phyloP scores from a whole-genome alignment of 2,113 vertebrate genomes.

The Henicopernis longicauda region DNA sequence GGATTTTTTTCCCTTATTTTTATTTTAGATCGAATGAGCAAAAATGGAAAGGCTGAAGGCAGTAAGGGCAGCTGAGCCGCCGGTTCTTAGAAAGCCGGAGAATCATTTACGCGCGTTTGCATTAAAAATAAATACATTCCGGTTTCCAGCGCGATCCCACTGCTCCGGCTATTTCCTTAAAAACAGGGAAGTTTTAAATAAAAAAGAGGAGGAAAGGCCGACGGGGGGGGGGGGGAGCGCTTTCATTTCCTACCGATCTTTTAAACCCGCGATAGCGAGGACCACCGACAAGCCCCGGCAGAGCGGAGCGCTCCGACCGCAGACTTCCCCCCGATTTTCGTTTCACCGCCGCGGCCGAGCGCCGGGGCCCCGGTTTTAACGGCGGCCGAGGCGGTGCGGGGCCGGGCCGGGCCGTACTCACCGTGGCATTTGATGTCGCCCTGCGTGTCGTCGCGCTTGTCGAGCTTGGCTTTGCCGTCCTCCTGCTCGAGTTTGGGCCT shows the following conservation, averaged over 20 bases:
- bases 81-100: conserved; percentile 29
- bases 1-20: neutral
- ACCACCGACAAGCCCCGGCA: neutral
- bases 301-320: neutral
- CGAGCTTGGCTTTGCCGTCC: conserved; percentile 86
- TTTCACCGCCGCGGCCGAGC: neutral
- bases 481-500: conserved; percentile 94
- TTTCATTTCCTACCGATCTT: neutral
- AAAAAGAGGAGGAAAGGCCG: neutral
- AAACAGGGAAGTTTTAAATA: neutral
- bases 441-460: conserved; percentile 89
- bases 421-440: conserved; percentile 93
- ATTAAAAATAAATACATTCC: conserved; percentile 33
- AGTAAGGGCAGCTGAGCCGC: neutral
- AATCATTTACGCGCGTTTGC: conserved; percentile 5
- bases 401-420: conserved; percentile 65
- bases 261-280: neutral
- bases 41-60: neutral
- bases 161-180: neutral
- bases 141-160: neutral
- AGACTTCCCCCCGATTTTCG: neutral
- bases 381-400: neutral
- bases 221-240: fast-evolving
- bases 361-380: neutral
- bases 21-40: neutral